phyloP scores from a whole-genome alignment of 2,113 vertebrate species.

The Heteronetta atricapilla region DNA sequence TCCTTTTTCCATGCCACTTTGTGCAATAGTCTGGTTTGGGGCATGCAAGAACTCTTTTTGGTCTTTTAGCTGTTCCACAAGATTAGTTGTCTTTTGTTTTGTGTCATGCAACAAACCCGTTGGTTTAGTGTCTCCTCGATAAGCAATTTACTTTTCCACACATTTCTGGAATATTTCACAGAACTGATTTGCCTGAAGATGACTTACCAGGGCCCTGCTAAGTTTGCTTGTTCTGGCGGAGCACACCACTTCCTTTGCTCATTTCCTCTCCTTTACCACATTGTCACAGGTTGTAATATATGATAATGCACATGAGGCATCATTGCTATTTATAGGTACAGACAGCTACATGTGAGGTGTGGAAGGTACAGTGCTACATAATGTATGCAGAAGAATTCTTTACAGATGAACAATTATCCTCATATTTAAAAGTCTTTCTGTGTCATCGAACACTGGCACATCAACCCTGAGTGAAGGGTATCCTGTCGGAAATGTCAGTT shows the following conservation, averaged over 20 bases:
- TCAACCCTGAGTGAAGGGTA: not conserved
- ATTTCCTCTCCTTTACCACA: conserved; percentile 40
- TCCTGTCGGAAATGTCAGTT: not conserved
- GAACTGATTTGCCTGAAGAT: not conserved
- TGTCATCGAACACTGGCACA: not conserved
- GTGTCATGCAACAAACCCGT: not conserved
- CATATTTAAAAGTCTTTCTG: not conserved
- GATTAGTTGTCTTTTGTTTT: not conserved
- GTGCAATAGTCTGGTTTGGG: not conserved
- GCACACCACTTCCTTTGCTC: conserved; percentile 31
- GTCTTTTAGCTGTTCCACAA: not conserved
- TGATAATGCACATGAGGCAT: not conserved
- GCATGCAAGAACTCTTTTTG: not conserved
- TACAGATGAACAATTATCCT: not conserved
- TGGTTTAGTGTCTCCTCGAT: not conserved
- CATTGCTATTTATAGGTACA: conserved; percentile 53
- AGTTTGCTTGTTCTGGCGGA: not conserved
- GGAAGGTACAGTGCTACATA: conserved; percentile 1
- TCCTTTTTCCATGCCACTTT: not conserved
- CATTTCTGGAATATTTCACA: not conserved
- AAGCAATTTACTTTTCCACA: not conserved
- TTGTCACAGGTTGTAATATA: conserved; percentile 24
- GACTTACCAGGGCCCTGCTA: not conserved
- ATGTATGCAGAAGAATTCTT: not conserved
- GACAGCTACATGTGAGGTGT: conserved; percentile 1